phyloP scores from a whole-genome alignment of 2,888 invertebrate species.

The Lasiommata megera region DNA sequence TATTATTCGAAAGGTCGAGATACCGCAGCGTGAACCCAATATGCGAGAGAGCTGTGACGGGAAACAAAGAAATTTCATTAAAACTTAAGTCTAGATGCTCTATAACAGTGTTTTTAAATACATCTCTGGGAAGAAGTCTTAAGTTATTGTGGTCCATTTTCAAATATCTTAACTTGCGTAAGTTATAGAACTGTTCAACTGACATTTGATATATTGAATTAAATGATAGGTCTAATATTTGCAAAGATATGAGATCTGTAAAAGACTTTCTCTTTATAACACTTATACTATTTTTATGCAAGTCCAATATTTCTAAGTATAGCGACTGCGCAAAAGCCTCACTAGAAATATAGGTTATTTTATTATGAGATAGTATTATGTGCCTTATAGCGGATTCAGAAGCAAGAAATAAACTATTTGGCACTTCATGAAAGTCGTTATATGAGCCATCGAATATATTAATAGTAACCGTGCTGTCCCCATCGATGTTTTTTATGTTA shows the following conservation, averaged over 20 bases:
- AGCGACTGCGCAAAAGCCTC: constrained; percentile 88
- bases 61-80: constrained; percentile 90
- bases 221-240: constrained; percentile 89
- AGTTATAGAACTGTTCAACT: constrained; percentile 89
- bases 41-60: constrained; percentile 88
- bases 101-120: constrained; percentile 89
- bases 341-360: constrained; percentile 85
- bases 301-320: constrained; percentile 86
- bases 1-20: constrained; percentile 89
- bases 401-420: constrained; percentile 83
- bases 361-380: constrained; percentile 88
- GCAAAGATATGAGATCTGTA: constrained; percentile 86
- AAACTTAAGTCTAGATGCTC: constrained; percentile 90
- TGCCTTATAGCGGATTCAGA: constrained; percentile 84
- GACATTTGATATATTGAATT: constrained; percentile 89
- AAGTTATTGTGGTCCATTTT: constrained; percentile 88
- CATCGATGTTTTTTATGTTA: constrained; percentile 74
- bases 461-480: constrained; percentile 80
- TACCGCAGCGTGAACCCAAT: constrained; percentile 89
- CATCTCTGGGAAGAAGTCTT: constrained; percentile 87
- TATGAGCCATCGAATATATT: constrained; percentile 86
- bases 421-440: constrained; percentile 85
- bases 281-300: constrained; percentile 88
- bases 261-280: constrained; percentile 88
- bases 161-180: constrained; percentile 87